These are phyloP conservation scores for Acanthornis magna DNA, from an alignment of 2,797 vertebrate species.

Conservation along the genomic window DNA sequence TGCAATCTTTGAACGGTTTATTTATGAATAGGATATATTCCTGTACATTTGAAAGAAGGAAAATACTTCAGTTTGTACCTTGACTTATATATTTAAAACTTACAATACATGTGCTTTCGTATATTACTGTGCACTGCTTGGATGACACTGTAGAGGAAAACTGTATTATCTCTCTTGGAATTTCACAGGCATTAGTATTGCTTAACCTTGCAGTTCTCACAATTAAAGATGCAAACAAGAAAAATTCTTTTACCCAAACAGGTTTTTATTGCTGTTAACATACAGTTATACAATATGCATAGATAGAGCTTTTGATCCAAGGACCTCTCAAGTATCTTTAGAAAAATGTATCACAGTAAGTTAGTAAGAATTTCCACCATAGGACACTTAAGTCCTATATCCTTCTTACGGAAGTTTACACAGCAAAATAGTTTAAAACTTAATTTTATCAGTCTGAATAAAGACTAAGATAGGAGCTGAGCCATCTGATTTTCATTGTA, in stretches of 20 bases:
- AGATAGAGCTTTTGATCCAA: background rate
- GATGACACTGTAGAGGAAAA: background rate
- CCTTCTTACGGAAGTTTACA: background rate
- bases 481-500: background rate
- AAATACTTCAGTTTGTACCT: background rate
- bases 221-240: background rate
- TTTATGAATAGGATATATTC: background rate
- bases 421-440: background rate
- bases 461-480: background rate
- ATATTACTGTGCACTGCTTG: background rate
- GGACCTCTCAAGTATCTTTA: background rate
- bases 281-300: rapidly evolving
- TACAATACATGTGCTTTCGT: background rate
- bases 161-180: background rate
- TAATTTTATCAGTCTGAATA: background rate
- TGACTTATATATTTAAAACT: background rate
- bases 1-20: background rate
- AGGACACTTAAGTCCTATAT: slow-evolving; percentile 9
- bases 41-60: background rate
- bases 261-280: background rate
- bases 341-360: background rate
- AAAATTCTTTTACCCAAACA: background rate
- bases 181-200: background rate
- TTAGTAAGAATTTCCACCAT: slow-evolving; percentile 6
- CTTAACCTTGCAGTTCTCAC: background rate